Evolutionary conservation across 2,113 vertebrate species (phyloP), one percentile per base, ranked within the genome.

Genomic region (Anseranas semipalmata): DNA sequence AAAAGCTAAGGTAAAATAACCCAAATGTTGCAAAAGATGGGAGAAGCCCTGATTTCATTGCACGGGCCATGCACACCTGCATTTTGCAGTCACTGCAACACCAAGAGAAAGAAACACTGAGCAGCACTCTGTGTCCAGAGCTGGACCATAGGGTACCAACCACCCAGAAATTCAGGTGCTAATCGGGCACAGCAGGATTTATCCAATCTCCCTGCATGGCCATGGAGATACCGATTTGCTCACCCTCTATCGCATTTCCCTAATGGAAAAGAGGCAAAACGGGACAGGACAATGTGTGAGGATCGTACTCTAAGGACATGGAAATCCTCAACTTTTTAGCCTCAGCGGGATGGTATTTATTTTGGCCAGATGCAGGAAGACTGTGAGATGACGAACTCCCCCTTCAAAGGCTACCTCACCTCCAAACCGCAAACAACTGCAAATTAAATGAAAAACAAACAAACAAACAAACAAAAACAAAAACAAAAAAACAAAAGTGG

Each of bases 1-100:
- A 24, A 45, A 55, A 85, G 5, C 4, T n/a, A 74, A 77, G 19
- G 10, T 15, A 2, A 71, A 85, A 66, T 27, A 27, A 2, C 27
- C 12, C 27, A 80, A 66, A 66, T 0, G 0, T 19, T 77, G 39
- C 39, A 81, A 87, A 80, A 77, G 14, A n/a, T 9, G 22, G 62
- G 7, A 72, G 33, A 46, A 74, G 12, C 21, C 35, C 3, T 11
- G 20, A 8, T 50, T 81, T 59, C 19, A 28, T 5, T 18, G 5
- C 32, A 56, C 0, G 1, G 30, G 24, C 13, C 55, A 10, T 5
- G 5, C 14, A n/a, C 1, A 1, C 5, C 37, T 74, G 9, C 7
- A 11, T 24, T 70, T 32, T 3, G 1, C 68, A 45, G 24, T 28
- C 41, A 20, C 25, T 14, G 5, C 25, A 71, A 45, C 46, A 48